phyloP scores from a whole-genome alignment of 2,888 invertebrate genomes.

The Boloria euphrosyne region DNA sequence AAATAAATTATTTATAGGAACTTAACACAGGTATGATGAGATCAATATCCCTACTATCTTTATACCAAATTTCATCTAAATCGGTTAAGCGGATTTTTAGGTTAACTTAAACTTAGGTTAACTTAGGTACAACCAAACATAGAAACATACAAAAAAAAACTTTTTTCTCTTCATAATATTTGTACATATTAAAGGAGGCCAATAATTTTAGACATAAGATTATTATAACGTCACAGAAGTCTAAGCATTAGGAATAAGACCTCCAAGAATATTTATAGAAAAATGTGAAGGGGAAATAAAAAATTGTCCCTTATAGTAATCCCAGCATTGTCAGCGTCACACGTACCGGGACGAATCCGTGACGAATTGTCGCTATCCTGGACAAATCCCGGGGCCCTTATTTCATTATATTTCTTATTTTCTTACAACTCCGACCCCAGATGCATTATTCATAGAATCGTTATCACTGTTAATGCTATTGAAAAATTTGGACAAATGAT shows the following conservation, averaged over 20 bases:
- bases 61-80: too few species aligned
- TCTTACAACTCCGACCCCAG: conserved; percentile 38
- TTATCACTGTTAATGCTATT: conserved; percentile 33
- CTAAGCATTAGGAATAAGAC: background rate
- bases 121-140: too few species aligned
- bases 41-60: too few species aligned
- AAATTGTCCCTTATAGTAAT: conserved; percentile 43
- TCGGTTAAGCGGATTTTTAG: too few species aligned
- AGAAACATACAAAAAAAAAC: too few species aligned
- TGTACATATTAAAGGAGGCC: too few species aligned
- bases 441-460: conserved; percentile 69
- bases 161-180: too few species aligned
- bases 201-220: background rate
- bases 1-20: too few species aligned
- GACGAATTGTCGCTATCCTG: conserved; percentile 64
- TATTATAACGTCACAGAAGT: background rate
- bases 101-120: too few species aligned
- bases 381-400: conserved; percentile 52
- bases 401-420: conserved; percentile 63
- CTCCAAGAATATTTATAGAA: background rate
- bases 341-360: conserved; percentile 63
- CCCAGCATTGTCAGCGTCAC: conserved; percentile 45
- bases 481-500: conserved; percentile 19
- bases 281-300: conserved; percentile 28
- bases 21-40: too few species aligned